Evolutionary conservation across 2,113 vertebrate genomes (phyloP), one percentile per base, ranked within the genome.

Genomic region (Eulemur rufifrons): DNA sequence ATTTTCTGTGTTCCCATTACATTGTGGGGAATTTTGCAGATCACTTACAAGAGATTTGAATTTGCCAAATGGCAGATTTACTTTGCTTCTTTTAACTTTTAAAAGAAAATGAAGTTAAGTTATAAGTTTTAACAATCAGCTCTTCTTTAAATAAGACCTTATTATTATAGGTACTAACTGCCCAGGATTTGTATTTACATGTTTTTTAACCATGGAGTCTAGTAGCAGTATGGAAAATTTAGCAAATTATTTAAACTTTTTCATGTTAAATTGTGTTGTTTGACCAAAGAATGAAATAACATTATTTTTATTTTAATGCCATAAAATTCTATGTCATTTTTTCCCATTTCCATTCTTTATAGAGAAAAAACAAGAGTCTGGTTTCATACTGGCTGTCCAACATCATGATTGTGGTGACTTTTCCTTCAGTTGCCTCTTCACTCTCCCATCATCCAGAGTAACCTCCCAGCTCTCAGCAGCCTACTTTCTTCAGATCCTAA

Each of bases 1-100:
- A 81, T 96, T 95, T 89, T 92, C 34, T 76, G 12, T 86, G n/a
- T 95, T 95, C n/a, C 71, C 56, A 13, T 89, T 56, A 87, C 94
- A 94, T 80, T 61, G 27, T 86, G 91, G 45, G 21, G 23, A 2
- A 52, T 93, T 97, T 96, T 91, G 20, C 54, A 91, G 50, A 71
- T 94, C 17, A 14, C n/a, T 10, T 0, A 54, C 14, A 93, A 93
- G 74, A 66, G 37, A 50, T 12, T 82, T 88, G 29, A 27, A 78
- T 85, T 94, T 94, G 18, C 50, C 91, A 87, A 95, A 63, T 50
- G 54, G 20, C 39, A 91, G 47, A 27, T 86, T 93, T 56, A 15
- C 7, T 95, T 93, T 86, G 25, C 25, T 90, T 87, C n/a, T 95
- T 95, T 83, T 64, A 54, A 56, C 34, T 61, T 96, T 64, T 63